Conservation (phyloP, 2,888 invertebrate genomes). For the Erpobdella octoculata region DNA sequence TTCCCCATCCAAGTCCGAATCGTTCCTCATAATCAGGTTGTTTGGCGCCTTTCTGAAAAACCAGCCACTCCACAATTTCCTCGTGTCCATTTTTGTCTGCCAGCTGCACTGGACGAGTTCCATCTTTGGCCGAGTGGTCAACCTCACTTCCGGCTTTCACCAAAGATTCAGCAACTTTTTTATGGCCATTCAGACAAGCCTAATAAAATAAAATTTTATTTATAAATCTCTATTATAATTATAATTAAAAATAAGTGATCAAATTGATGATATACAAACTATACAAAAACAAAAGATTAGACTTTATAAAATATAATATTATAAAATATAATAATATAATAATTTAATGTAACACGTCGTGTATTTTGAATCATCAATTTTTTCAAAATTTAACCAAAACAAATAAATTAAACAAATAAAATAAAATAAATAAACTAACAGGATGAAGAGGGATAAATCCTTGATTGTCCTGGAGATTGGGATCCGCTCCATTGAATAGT, state of each 20-base stretch:
- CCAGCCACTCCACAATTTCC: conserved; percentile 38
- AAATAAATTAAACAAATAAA: not conserved
- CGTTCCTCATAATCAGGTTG: conserved; percentile 20
- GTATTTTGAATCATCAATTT: too few relatives aligned
- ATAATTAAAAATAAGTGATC: too few relatives aligned
- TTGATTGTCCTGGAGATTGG: conserved; percentile 34
- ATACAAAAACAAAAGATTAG: too few relatives aligned
- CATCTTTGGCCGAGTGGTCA: conserved; percentile 33
- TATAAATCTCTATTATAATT: not conserved
- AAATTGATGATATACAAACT: too few relatives aligned
- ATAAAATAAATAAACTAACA: not conserved
- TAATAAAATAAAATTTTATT: conserved; percentile 6
- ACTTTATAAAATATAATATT: too few relatives aligned
- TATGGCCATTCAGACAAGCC: conserved; percentile 38
- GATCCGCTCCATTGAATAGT: conserved; percentile 37
- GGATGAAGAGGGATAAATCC: conserved; percentile 39
- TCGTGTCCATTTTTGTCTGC: conserved; percentile 39
- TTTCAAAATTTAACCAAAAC: not conserved
- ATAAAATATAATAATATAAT: too few relatives aligned
- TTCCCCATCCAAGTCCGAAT: conserved; percentile 2
- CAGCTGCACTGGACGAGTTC: conserved; percentile 34
- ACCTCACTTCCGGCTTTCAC: conserved; percentile 37
- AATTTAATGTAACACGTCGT: too few relatives aligned
- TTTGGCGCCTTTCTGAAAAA: conserved; percentile 31
- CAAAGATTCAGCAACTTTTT: conserved; percentile 38